Conservation (phyloP, 2,113 vertebrate species). For the Ovis aries region DNA sequence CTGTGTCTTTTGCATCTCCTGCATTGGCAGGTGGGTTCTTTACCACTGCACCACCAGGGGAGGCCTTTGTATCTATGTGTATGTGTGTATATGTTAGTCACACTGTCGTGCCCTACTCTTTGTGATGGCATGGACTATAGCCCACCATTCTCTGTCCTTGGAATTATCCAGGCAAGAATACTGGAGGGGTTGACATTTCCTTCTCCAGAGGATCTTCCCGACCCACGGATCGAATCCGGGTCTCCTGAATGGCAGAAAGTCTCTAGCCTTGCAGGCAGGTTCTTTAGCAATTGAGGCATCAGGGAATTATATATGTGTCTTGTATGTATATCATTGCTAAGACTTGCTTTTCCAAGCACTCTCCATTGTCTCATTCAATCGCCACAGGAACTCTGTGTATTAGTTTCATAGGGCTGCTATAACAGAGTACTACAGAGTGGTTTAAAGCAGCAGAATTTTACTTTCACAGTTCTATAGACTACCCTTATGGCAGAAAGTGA, state of each 20-base stretch:
- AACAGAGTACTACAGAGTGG: neutral
- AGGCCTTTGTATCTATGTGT: neutral
- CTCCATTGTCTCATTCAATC: neutral
- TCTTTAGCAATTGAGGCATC: neutral
- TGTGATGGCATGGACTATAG: neutral
- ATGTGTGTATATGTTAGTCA: neutral
- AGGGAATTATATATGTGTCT: neutral
- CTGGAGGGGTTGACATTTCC: neutral
- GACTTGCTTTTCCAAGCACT: neutral
- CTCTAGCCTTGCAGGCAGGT: neutral
- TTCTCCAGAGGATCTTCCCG: neutral
- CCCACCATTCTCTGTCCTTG: neutral
- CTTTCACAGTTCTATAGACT: neutral
- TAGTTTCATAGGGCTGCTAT: neutral
- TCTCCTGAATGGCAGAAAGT: neutral
- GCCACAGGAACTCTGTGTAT: neutral
- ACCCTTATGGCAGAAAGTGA: too few species aligned
- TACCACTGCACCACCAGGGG: neutral
- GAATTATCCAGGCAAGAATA: neutral
- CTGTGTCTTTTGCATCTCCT: neutral
- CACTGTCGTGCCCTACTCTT: neutral
- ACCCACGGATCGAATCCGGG: neutral
- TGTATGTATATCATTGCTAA: neutral
- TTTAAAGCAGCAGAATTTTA: neutral
- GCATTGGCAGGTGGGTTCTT: neutral